Percentiles rank a stretch among this genome's conserved stretches.
These are phyloP conservation scores for Dioctria linearis DNA, from an alignment of 2,888 invertebrate species.

Conservation along the genomic window DNA sequence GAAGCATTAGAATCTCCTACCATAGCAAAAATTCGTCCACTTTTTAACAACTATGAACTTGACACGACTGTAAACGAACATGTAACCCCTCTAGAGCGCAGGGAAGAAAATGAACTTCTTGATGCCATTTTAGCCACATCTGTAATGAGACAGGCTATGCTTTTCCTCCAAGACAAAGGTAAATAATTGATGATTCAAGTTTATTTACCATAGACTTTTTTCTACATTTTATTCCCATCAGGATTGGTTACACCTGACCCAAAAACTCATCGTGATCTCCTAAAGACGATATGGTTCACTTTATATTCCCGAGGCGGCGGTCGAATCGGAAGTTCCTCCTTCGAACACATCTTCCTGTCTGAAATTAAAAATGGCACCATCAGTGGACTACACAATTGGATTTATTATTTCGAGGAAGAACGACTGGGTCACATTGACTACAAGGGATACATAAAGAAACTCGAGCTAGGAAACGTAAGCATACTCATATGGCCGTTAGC, in stretches of 20 bases:
- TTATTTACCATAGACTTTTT: neutral
- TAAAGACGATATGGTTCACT: constrained; percentile 84
- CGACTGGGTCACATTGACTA: constrained; percentile 80
- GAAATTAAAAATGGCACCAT: constrained; percentile 86
- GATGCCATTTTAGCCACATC: constrained; percentile 83
- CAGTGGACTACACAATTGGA: constrained; percentile 92
- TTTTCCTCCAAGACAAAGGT: constrained; percentile 75
- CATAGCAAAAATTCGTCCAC: constrained; percentile 79
- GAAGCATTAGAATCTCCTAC: constrained; percentile 76
- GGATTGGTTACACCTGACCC: constrained; percentile 78
- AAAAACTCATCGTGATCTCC: constrained; percentile 79
- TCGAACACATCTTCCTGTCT: constrained; percentile 93
- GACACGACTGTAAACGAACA: constrained; percentile 82
- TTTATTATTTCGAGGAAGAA: constrained; percentile 87
- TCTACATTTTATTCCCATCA: constrained; percentile 61
- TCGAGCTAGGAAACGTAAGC: constrained; percentile 81
- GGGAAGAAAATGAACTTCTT: constrained; percentile 85
- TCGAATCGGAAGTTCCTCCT: constrained; percentile 88
- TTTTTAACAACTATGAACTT: constrained; percentile 90
- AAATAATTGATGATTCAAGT: neutral
- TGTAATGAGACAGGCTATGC: constrained; percentile 79
- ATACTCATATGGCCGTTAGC: neutral
- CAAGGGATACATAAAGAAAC: constrained; percentile 82
- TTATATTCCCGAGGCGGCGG: constrained; percentile 86
- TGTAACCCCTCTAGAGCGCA: constrained; percentile 81